Evolutionary conservation across 2,113 vertebrate species (phyloP).

Genomic region (Tapirus terrestris): DNA sequence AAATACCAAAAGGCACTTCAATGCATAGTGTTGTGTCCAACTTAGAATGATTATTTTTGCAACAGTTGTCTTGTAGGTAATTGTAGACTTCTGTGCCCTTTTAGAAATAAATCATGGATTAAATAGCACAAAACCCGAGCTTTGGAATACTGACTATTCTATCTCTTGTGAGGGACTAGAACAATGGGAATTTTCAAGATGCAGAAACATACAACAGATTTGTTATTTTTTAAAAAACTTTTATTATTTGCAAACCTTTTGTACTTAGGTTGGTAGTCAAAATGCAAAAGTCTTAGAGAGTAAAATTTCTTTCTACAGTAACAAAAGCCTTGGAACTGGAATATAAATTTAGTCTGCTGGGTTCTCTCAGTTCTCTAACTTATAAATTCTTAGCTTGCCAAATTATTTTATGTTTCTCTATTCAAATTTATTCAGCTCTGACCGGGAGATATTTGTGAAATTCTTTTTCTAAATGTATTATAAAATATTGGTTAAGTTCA

Average conservation of each 20-base stretch:
- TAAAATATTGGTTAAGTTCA: background rate
- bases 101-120: slow-evolving; percentile 31
- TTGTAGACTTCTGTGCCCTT: background rate
- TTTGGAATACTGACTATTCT: background rate
- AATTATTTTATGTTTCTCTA: background rate
- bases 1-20: slow-evolving; percentile 34
- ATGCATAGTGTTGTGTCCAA: background rate
- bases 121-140: background rate
- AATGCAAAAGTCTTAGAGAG: background rate
- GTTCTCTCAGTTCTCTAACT: background rate
- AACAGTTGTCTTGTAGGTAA: background rate
- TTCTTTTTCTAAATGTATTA: background rate
- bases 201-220: background rate
- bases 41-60: slow-evolving; percentile 51
- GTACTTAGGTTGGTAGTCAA: background rate
- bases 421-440: background rate
- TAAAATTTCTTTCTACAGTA: background rate
- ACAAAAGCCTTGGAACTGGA: background rate
- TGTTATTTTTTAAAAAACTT: background rate
- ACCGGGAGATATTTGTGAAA: background rate
- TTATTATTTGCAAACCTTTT: background rate
- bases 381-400: background rate
- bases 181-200: background rate
- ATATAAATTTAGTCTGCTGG: background rate
- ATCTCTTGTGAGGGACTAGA: background rate